These are phyloP conservation scores for Hemicordylus capensis DNA, from an alignment of 2,113 vertebrate genomes.

Conservation along the genomic window DNA sequence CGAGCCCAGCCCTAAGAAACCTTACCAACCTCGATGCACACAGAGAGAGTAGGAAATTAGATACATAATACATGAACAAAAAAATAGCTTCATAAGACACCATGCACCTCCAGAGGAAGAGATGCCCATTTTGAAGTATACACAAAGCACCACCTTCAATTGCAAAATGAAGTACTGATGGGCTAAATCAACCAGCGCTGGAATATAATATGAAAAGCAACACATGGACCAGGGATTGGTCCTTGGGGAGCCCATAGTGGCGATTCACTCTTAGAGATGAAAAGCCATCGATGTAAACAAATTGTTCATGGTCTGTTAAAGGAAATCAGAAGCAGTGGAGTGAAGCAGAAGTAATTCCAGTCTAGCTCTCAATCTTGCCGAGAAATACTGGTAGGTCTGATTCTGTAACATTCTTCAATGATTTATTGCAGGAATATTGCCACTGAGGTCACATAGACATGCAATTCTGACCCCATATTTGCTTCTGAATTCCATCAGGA, in stretches of 20 bases:
- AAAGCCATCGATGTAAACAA: slow-evolving; percentile 68
- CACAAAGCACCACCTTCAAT: slow-evolving; percentile 52
- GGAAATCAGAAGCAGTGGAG: slow-evolving; percentile 50
- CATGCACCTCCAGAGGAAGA: slow-evolving; percentile 17
- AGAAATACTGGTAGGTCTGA: neutral
- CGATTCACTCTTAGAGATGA: slow-evolving; percentile 54
- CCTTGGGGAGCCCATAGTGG: slow-evolving; percentile 42
- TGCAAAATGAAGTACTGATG: slow-evolving; percentile 36
- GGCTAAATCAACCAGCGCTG: slow-evolving; percentile 54
- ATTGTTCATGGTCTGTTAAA: slow-evolving; percentile 68
- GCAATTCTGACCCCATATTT: neutral
- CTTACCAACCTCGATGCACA: too few relatives aligned
- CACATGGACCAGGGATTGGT: slow-evolving; percentile 46
- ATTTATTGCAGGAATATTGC: neutral
- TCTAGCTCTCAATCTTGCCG: slow-evolving; percentile 48
- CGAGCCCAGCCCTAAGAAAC: too few relatives aligned
- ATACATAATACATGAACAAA: too few relatives aligned
- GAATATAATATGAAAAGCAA: slow-evolving; percentile 50
- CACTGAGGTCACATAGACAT: neutral
- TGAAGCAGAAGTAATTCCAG: slow-evolving; percentile 56
- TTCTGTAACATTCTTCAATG: slow-evolving; percentile 22
- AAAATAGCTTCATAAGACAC: too few relatives aligned
- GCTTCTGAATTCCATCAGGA: neutral
- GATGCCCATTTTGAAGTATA: slow-evolving; percentile 1
- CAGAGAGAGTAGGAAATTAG: too few relatives aligned